Evolutionary conservation across 2,113 vertebrate species (phyloP).

Genomic region (human): DNA sequence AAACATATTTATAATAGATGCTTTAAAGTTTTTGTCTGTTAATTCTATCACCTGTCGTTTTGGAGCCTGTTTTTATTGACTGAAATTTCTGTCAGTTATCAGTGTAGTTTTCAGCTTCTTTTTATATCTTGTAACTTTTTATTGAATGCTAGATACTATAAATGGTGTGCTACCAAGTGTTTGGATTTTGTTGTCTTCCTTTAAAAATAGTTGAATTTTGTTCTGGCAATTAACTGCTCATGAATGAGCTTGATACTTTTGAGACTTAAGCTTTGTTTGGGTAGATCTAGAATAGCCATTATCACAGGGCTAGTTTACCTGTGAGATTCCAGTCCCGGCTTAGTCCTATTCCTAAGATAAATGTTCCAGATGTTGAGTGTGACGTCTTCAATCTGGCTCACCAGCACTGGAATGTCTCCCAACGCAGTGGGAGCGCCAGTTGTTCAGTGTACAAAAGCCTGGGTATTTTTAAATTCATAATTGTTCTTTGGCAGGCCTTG

Average conservation of each 20-base stretch:
- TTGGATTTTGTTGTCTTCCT: not conserved
- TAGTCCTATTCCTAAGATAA: not conserved
- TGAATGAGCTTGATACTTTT: not conserved
- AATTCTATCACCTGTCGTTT: not conserved
- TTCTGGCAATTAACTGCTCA: not conserved
- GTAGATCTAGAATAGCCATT: not conserved
- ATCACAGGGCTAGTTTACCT: not conserved
- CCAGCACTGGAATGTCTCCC: not conserved
- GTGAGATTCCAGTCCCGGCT: not conserved
- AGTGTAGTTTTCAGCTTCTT: not conserved
- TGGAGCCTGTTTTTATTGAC: not conserved
- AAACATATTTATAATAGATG: not conserved
- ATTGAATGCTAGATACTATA: not conserved
- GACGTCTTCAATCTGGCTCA: not conserved
- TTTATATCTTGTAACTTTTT: not conserved
- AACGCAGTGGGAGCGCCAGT: not conserved
- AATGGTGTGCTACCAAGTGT: not conserved
- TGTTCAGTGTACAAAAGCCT: not conserved
- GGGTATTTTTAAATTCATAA: not conserved
- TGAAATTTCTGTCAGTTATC: not conserved
- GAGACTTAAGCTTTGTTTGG: not conserved
- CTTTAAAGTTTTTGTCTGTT: not conserved
- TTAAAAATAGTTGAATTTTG: not conserved
- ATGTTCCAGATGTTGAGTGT: not conserved
- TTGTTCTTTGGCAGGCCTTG: not conserved